Conservation (phyloP, 2,888 invertebrate genomes). For the Junonia oenone region DNA sequence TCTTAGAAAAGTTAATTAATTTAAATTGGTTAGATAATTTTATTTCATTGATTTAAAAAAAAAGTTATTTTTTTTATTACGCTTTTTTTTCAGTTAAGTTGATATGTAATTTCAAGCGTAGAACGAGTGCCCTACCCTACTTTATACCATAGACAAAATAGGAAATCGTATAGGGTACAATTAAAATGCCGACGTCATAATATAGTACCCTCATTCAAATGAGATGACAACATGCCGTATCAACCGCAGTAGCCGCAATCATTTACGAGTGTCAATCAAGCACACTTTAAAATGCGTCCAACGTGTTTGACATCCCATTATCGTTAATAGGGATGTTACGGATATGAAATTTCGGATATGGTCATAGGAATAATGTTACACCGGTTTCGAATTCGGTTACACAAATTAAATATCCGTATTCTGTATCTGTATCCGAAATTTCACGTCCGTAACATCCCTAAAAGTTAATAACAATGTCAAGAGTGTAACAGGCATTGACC, state of each 20-base stretch:
- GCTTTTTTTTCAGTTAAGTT: too few species aligned
- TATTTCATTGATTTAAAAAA: too few species aligned
- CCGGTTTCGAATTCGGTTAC: too few species aligned
- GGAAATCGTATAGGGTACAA: background rate
- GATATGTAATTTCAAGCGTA: too few species aligned
- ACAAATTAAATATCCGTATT: too few species aligned
- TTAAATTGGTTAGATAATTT: too few species aligned
- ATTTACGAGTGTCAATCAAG: background rate
- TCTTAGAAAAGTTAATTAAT: too few species aligned
- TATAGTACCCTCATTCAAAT: background rate
- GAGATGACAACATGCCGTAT: constrained; percentile 4
- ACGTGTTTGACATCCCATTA: background rate
- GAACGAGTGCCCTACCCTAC: too few species aligned
- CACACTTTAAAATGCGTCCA: background rate
- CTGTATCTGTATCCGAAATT: too few species aligned
- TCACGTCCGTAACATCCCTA: too few species aligned
- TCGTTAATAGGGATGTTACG: background rate
- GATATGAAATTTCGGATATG: background rate
- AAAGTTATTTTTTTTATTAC: too few species aligned
- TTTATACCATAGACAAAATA: background rate
- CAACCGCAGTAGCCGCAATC: background rate
- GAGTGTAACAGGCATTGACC: background rate
- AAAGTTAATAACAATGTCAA: background rate
- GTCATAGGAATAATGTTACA: too few species aligned
- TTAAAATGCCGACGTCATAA: background rate